phyloP scores from a whole-genome alignment of 2,888 invertebrate species.

The Seira musarum region DNA sequence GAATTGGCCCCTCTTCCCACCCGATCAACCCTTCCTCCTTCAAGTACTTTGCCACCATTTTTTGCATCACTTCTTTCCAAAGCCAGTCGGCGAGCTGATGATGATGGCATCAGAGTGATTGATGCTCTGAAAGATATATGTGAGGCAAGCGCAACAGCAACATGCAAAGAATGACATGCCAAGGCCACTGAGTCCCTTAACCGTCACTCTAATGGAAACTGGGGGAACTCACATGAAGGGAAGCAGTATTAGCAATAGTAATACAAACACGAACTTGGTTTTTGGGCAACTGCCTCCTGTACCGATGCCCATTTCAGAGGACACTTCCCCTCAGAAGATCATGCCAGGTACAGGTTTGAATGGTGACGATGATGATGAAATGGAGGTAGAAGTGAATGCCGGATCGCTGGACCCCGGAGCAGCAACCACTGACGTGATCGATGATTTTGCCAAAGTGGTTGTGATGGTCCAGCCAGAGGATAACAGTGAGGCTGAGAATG shows the following conservation, averaged over 20 bases:
- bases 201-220: conserved; percentile 36
- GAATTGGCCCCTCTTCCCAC: neutral
- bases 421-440: conserved; percentile 56
- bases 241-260: conserved; percentile 3
- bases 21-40: neutral
- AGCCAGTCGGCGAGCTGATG: conserved; percentile 50
- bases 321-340: conserved; percentile 30
- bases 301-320: conserved; percentile 40
- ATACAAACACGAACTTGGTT: conserved; percentile 17
- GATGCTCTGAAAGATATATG: conserved; percentile 68
- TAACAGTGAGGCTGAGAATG: conserved; percentile 49
- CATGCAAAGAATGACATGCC: conserved; percentile 52
- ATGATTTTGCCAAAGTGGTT: conserved; percentile 64
- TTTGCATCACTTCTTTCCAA: conserved; percentile 27
- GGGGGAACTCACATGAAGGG: neutral
- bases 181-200: conserved; percentile 22
- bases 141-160: conserved; percentile 67
- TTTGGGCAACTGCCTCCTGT: conserved; percentile 20
- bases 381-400: conserved; percentile 51
- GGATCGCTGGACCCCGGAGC: conserved; percentile 49
- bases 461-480: conserved; percentile 54
- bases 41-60: conserved; percentile 23
- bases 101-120: conserved; percentile 66
- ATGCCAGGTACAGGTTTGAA: conserved; percentile 55
- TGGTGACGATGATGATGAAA: conserved; percentile 65